Conservation (phyloP, 2,888 invertebrate species). For the Strigamia crassipes region DNA sequence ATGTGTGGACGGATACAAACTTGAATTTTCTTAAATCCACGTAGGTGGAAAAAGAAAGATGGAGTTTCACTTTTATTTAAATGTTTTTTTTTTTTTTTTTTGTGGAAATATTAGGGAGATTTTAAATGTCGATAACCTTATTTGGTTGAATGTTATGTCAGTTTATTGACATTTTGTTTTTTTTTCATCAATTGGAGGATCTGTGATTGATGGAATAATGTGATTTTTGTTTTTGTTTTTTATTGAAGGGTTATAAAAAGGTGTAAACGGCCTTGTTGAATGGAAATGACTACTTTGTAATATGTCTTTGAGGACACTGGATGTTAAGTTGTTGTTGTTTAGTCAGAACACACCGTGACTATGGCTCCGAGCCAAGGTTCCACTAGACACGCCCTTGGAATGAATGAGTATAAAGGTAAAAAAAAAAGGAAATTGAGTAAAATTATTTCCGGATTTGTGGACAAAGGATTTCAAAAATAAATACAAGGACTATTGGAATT, state of each 20-base stretch:
- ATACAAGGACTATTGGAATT: background rate
- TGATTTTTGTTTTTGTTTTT: background rate
- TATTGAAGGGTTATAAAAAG: background rate
- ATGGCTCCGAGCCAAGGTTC: background rate
- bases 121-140: background rate
- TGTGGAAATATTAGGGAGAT: background rate
- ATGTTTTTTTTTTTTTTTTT: background rate
- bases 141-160: background rate
- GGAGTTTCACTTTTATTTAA: background rate
- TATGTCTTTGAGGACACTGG: background rate
- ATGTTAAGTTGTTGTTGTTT: background rate
- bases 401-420: background rate
- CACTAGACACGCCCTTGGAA: background rate
- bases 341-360: slow-evolving; percentile 3
- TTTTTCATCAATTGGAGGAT: background rate
- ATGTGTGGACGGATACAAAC: background rate
- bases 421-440: background rate
- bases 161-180: background rate
- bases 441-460: slow-evolving; percentile 17
- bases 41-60: background rate
- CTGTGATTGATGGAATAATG: background rate
- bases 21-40: background rate
- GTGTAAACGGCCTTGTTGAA: slow-evolving; percentile 14
- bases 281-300: background rate
- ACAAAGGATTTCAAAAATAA: slow-evolving; percentile 9